Conservation (phyloP, 2,113 vertebrate species). For the Lophura nycthemera region DNA sequence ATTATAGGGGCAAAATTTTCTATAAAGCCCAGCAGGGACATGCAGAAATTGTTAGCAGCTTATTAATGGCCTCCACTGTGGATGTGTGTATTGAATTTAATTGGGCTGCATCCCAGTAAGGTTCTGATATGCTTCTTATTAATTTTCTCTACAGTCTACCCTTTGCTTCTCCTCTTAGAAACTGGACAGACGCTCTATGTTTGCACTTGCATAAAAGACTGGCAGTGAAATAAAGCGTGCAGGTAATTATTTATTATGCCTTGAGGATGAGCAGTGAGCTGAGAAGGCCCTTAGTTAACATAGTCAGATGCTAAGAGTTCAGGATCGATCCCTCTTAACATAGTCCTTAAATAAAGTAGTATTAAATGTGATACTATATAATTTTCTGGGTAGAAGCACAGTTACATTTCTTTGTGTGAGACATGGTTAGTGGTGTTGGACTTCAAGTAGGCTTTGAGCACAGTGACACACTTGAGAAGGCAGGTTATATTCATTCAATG, state of each 20-base stretch:
- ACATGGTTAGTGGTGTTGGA: neutral
- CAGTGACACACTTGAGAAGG: slow-evolving; percentile 41
- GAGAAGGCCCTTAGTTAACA: neutral
- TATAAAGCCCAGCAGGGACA: slow-evolving; percentile 58
- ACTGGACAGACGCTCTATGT: neutral
- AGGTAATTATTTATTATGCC: slow-evolving; percentile 45
- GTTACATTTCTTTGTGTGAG: slow-evolving; percentile 14
- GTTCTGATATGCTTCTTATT: slow-evolving; percentile 44
- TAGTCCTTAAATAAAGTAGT: neutral
- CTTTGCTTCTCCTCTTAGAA: slow-evolving; percentile 27
- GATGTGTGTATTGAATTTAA: slow-evolving; percentile 56
- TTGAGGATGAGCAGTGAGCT: neutral
- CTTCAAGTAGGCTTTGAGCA: neutral
- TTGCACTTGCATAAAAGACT: slow-evolving; percentile 1
- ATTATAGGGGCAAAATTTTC: slow-evolving; percentile 60
- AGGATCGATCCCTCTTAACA: neutral
- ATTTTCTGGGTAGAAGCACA: neutral
- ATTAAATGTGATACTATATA: neutral
- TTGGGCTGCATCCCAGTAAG: slow-evolving; percentile 51
- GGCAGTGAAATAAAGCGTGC: slow-evolving; percentile 24
- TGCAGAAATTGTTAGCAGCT: slow-evolving; percentile 55
- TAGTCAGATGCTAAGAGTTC: neutral
- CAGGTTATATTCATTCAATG: slow-evolving; percentile 58
- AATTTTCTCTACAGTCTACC: slow-evolving; percentile 34
- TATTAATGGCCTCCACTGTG: slow-evolving; percentile 59